Base-by-base conservation (phyloP, 2,113 vertebrate genomes). In the Acanthochromis polyacanthus region DNA sequence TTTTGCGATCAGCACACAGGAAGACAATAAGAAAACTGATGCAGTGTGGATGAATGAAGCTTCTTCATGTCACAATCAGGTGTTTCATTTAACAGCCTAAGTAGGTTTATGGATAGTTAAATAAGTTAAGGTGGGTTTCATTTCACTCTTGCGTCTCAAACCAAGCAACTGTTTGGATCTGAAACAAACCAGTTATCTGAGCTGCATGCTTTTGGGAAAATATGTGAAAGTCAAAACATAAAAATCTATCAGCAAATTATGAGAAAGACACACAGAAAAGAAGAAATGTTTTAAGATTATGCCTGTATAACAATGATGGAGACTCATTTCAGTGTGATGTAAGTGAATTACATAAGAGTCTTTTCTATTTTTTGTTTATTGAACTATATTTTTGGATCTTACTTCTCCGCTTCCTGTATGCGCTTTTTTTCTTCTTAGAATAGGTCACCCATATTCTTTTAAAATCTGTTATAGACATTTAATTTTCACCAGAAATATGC, bases 391-490 rank as follows among this genome's bases (percentile, higher is more conserved):
- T 43, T 46, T 61, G 23, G 22, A 56, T 46, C 15, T 55, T 25
- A 0, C 11, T 0, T 38, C 19, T 50, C 36, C 28, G 14, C 19
- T 40, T 23, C 19, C 30, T 65, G 36, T 46, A 25, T 12, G 28
- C 45, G 28, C 53, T 28, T 56, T 61, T 17, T 64, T 45, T 61
- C 59, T 3, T 15, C 14, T 43, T 1, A 64, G 10, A 78, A 64
- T 17, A 59, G 30, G 22, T 72, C 22, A 19, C 36, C 12, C 70
- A 20, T 15, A 56, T 23, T 23, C 46, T 36, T 78, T 79, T 55
- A 78, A 62, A 74, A 71, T 65, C 25, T 11, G 73, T 78, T 75
- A 71, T 5, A 63, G 53, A 50, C 14, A 62, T 62, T 77, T 76
- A 5, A 50, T 82, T 80, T 57, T 43, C 51, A 68, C 46, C 68